Percentiles rank a stretch among this genome's conserved stretches.
Conservation (phyloP, 2,888 invertebrate species). For the Phytoseiulus persimilis region DNA sequence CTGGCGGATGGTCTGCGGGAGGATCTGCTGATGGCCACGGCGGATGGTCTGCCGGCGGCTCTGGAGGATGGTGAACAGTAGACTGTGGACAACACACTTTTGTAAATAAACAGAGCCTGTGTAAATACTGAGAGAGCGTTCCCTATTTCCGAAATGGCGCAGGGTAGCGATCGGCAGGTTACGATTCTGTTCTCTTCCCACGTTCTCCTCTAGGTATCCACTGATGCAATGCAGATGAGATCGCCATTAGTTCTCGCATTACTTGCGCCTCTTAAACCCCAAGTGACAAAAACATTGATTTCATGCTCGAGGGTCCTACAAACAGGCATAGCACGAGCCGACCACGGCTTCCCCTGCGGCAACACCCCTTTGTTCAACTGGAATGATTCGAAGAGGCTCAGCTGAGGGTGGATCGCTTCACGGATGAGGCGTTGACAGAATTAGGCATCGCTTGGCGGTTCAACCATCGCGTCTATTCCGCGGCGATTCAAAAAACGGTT, state of each 20-base stretch:
- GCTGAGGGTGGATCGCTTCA: neutral
- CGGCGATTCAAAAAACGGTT: too few species aligned
- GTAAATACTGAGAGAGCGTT: neutral
- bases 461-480: too few species aligned
- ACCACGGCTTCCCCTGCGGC: neutral
- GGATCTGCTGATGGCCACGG: neutral
- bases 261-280: slow-evolving; percentile 10
- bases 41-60: neutral
- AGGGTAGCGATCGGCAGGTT: neutral
- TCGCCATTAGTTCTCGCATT: slow-evolving; percentile 5
- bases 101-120: neutral
- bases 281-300: slow-evolving; percentile 37
- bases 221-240: slow-evolving; percentile 5
- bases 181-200: neutral
- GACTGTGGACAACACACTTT: neutral
- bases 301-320: slow-evolving; percentile 14
- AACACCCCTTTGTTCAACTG: slow-evolving; percentile 29
- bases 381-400: neutral
- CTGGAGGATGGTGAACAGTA: neutral
- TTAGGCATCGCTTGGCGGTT: too few species aligned
- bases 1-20: slow-evolving; percentile 16
- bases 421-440: neutral
- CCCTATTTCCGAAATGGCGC: neutral
- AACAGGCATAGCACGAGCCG: slow-evolving; percentile 5
- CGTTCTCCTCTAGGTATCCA: neutral